Evolutionary conservation across 2,888 invertebrate genomes (phyloP), one percentile per base, ranked within the genome.

Genomic region (Camptogramma bilineatum): DNA sequence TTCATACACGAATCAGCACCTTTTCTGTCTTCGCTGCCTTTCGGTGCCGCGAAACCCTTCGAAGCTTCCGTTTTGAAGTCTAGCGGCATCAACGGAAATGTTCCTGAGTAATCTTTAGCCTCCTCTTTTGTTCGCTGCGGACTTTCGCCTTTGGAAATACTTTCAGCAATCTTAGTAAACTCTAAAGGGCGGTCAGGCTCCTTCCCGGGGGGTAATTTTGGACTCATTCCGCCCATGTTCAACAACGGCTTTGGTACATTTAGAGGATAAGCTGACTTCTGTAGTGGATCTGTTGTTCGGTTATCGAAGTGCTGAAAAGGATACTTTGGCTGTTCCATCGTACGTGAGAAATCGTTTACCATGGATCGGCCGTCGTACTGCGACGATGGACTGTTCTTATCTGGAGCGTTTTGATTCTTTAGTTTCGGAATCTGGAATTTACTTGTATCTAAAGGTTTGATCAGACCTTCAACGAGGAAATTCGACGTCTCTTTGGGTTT

Each of bases 401-500:
- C 94, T 9, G 88, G 86, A n/a, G 91, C 87, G 24, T 82, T 88
- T 75, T 92, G 90, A 70, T 91, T 93, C 79, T 93, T 91, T 64
- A 97, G 84, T 87, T 97, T 97, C 0, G 97, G 97, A 77, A 97
- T 97, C 91, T 97, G 97, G 89, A 97, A 97, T 79, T 97, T 97
- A 62, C 96, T 96, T 61, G 95, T 95, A 76, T 97, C 96, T 39
- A 96, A 85, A 9, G 96, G 95, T 78, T 97, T 97, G 76, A 96
- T 96, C 60, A 96, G 91, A 9, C 96, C 96, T 77, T 97, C 97
- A 77, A 96, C 95, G 57, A 95, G 90, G 71, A 95, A 93, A 58
- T 94, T 94, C 17, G 66, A n/a, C n/a, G 96, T 94, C 2, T 95
- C 95, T 83, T 95, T 95, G 61, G 87, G 78, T 79, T 97, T 96